Percentiles rank a stretch among this genome's conserved stretches.
Conservation (phyloP, 2,797 vertebrate species). For the Lemur catta region DNA sequence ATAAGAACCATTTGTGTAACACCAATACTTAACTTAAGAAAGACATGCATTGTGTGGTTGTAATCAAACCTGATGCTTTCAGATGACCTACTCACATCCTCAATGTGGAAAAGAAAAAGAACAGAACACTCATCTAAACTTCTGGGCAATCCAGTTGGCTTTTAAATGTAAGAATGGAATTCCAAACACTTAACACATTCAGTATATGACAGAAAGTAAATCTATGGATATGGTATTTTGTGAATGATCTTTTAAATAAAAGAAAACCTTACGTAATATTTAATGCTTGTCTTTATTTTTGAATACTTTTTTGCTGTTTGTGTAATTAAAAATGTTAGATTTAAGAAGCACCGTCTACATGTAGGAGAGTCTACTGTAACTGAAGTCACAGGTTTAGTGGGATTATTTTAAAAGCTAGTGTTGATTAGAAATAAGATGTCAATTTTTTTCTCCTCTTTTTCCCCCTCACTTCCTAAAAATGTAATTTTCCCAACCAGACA, state of each 20-base stretch:
- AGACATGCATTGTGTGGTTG: constrained; percentile 86
- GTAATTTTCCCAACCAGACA: not conserved
- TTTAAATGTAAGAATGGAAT: constrained; percentile 82
- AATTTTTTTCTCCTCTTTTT: not conserved
- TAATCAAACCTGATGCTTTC: constrained; percentile 82
- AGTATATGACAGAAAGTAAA: constrained; percentile 88
- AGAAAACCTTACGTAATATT: constrained; percentile 88
- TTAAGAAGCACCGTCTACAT: too few species aligned
- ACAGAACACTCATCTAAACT: constrained; percentile 80
- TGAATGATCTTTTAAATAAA: constrained; percentile 93
- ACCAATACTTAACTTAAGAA: constrained; percentile 84
- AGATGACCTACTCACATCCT: constrained; percentile 81
- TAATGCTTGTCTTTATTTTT: constrained; percentile 81
- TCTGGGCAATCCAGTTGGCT: constrained; percentile 82
- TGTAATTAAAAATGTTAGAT: not conserved
- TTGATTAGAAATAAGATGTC: not conserved
- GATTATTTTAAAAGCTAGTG: not conserved
- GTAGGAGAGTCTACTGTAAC: not conserved
- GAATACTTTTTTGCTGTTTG: constrained; percentile 52
- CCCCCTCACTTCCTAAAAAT: not conserved
- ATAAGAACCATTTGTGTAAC: constrained; percentile 89
- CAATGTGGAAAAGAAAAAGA: constrained; percentile 83
- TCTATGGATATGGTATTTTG: constrained; percentile 92
- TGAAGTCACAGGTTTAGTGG: not conserved
- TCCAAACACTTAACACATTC: constrained; percentile 88